These are phyloP conservation scores for Microplitis manilae DNA, from an alignment of 2,888 invertebrate genomes.

Conservation along the genomic window DNA sequence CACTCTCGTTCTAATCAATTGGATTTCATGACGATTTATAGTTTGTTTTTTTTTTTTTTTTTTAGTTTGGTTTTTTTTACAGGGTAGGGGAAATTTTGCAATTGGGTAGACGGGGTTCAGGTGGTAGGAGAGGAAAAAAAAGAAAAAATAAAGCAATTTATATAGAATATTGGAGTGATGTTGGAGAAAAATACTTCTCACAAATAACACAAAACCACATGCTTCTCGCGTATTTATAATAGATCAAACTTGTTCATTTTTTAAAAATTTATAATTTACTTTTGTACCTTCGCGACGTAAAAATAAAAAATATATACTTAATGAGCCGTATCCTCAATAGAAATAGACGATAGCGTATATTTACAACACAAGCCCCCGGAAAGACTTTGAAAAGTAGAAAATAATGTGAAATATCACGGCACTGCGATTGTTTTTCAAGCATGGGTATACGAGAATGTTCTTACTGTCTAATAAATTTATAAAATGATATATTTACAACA, in stretches of 20 bases:
- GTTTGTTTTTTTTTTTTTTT: conserved; percentile 42
- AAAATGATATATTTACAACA: not conserved
- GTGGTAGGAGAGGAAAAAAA: conserved; percentile 56
- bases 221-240: conserved; percentile 70
- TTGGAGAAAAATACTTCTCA: conserved; percentile 73
- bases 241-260: conserved; percentile 55
- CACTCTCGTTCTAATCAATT: conserved; percentile 82
- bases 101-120: conserved; percentile 61
- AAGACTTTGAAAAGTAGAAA: conserved; percentile 63
- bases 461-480: conserved; percentile 34
- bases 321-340: conserved; percentile 41
- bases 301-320: not conserved
- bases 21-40: not conserved
- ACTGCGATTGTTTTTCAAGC: conserved; percentile 35
- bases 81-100: conserved; percentile 48
- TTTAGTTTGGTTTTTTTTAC: conserved; percentile 43
- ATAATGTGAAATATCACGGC: conserved; percentile 33
- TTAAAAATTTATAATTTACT: conserved; percentile 24
- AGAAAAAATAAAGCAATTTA: conserved; percentile 77
- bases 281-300: not conserved
- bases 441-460: conserved; percentile 80
- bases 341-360: conserved; percentile 73
- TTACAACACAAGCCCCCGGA: conserved; percentile 74
- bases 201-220: conserved; percentile 76
- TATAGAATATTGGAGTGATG: conserved; percentile 79